These are phyloP conservation scores for Malacosoma neustria DNA, from an alignment of 2,888 invertebrate species.

Conservation along the genomic window DNA sequence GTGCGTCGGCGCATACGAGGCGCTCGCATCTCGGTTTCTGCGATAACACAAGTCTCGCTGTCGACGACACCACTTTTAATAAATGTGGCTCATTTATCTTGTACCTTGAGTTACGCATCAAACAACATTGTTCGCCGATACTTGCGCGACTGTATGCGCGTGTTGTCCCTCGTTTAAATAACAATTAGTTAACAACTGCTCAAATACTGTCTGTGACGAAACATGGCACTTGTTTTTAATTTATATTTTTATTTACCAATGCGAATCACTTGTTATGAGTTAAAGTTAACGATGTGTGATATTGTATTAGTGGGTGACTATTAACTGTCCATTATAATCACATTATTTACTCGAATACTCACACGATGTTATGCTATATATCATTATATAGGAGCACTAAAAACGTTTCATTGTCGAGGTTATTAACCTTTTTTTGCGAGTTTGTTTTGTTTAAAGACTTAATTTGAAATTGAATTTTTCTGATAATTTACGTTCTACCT, in stretches of 20 bases:
- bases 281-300: neutral
- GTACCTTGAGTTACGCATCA: conserved; percentile 47
- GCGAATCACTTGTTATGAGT: neutral
- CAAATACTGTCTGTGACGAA: conserved; percentile 5
- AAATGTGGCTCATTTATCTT: conserved; percentile 61
- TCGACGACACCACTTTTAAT: conserved; percentile 55
- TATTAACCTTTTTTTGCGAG: conserved; percentile 22
- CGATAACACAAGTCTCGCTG: conserved; percentile 62
- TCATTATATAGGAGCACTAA: conserved; percentile 4
- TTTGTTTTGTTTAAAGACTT: no score
- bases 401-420: conserved; percentile 15
- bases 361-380: conserved; percentile 4
- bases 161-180: conserved; percentile 17
- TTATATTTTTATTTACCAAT: neutral
- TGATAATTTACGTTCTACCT: no score
- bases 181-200: conserved; percentile 18
- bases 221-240: conserved; percentile 2
- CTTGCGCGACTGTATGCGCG: conserved; percentile 14
- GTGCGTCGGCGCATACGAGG: conserved; percentile 42
- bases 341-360: neutral
- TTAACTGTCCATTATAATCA: neutral
- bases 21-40: conserved; percentile 53
- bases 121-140: conserved; percentile 28
- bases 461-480: no score
- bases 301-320: neutral